Base-by-base conservation (phyloP, 2,113 vertebrate genomes). In the Emydocephalus ijimae region DNA sequence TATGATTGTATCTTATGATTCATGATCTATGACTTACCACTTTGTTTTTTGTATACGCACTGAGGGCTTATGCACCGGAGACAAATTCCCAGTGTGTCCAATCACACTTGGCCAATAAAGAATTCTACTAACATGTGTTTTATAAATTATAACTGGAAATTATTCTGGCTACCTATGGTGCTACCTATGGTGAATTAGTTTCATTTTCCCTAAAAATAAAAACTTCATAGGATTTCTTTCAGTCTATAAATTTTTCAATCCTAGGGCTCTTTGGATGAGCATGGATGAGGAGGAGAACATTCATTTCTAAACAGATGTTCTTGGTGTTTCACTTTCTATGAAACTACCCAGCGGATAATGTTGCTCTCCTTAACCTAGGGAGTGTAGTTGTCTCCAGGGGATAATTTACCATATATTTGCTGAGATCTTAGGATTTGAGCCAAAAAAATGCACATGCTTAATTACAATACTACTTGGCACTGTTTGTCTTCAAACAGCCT, bases 401-500 rank as follows among this genome's bases (percentile, higher is more conserved):
- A 92, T 8, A 2, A 43, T n/a, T 12, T 29, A 43, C 34, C n/a
- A 20, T 64, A 55, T 74, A 43, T 43, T 43, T 61, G 34, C 43
- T 90, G 34, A 86, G 54, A 61, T 7, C 11, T n/a, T 59, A 59
- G 57, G 59, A 91, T 26, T 43, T 85, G 43, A n/a, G n/a, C 43
- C 34, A 92, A 92, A 92, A 88, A 61, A 55, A 29, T 56, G 39
- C 69, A 86, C 24, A 55, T 43, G n/a, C 34, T 59, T 91, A 89
- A 85, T 81, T 89, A 43, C 74, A 43, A 18, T 81, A 88, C 11
- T 91, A 24, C 56, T 59, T 91, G 61, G 87, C 54, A 45, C n/a
- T 39, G n/a, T 93, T 91, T 87, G 52, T 91, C 90, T 91, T 91
- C 64, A 93, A 91, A 91, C 14, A 69, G 29, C 20, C 29, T 89